Evolutionary conservation across 2,888 invertebrate genomes (phyloP).

Genomic region (Sympetrum striolatum): DNA sequence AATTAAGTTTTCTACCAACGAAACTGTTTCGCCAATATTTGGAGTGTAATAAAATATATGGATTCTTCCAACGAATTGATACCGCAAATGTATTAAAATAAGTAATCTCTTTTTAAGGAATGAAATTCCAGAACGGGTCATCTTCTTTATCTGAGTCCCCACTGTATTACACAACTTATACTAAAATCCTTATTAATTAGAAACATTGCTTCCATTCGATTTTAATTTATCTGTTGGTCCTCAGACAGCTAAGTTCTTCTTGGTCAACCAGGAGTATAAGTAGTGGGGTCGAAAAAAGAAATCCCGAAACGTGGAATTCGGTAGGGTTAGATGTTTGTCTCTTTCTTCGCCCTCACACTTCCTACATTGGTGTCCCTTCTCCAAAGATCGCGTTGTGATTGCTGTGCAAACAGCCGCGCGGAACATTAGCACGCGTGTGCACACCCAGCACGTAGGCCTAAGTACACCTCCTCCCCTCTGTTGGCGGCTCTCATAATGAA

Average conservation of each 20-base stretch:
- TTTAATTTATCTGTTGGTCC: too few species aligned
- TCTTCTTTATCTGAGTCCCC: too few species aligned
- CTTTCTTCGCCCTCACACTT: not conserved
- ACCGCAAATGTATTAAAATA: too few species aligned
- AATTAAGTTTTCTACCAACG: too few species aligned
- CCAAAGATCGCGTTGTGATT: slow-evolving; percentile 35
- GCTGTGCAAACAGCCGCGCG: slow-evolving; percentile 31
- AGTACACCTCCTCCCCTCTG: not conserved
- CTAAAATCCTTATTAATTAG: too few species aligned
- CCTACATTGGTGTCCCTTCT: not conserved
- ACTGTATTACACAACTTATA: too few species aligned
- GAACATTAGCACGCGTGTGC: slow-evolving; percentile 41
- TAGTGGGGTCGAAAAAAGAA: not conserved
- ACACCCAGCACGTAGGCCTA: slow-evolving; percentile 6
- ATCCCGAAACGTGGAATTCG: not conserved
- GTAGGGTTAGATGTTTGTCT: not conserved
- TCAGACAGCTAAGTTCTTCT: not conserved
- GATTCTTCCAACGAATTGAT: too few species aligned
- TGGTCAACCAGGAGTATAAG: not conserved
- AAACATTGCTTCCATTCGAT: too few species aligned
- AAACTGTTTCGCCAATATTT: too few species aligned
- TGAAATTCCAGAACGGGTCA: too few species aligned
- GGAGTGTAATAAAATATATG: too few species aligned
- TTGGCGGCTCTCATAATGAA: slow-evolving; percentile 4
- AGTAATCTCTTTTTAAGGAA: too few species aligned